Conservation (phyloP, 2,797 vertebrate genomes). For the Crocodylus rhombifer region DNA sequence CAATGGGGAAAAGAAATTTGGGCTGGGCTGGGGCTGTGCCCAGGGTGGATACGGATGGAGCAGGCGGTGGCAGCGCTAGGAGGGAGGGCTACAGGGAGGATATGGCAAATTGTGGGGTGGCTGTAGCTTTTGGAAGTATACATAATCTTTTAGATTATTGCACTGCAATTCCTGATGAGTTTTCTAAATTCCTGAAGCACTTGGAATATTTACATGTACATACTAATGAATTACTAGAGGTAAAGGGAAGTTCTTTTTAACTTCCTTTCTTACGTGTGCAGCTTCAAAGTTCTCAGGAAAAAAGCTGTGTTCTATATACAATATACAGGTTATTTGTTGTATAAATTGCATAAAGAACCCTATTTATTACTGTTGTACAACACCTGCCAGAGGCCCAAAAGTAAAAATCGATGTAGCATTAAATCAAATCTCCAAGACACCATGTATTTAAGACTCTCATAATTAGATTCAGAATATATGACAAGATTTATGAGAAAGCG, state of each 20-base stretch:
- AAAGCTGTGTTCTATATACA: constrained; percentile 52
- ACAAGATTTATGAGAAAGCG: constrained; percentile 49
- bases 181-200: not conserved
- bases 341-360: constrained; percentile 31
- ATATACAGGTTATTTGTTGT: constrained; percentile 55
- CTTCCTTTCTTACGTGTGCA: constrained; percentile 21
- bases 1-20: too few species aligned
- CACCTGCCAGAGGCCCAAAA: constrained; percentile 63
- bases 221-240: not conserved
- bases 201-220: not conserved
- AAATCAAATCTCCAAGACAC: constrained; percentile 63
- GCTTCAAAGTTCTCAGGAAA: constrained; percentile 12
- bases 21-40: too few species aligned
- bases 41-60: too few species aligned
- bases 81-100: too few species aligned
- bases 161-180: not conserved
- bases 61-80: too few species aligned
- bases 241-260: not conserved
- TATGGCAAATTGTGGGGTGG: too few species aligned
- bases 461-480: constrained; percentile 64
- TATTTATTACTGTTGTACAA: constrained; percentile 35
- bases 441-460: constrained; percentile 51
- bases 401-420: constrained; percentile 60
- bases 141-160: not conserved
- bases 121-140: too few species aligned